Percentiles rank a stretch among this genome's conserved stretches.
These are phyloP conservation scores for Acleris laterana DNA, from an alignment of 2,888 invertebrate genomes.

Conservation along the genomic window DNA sequence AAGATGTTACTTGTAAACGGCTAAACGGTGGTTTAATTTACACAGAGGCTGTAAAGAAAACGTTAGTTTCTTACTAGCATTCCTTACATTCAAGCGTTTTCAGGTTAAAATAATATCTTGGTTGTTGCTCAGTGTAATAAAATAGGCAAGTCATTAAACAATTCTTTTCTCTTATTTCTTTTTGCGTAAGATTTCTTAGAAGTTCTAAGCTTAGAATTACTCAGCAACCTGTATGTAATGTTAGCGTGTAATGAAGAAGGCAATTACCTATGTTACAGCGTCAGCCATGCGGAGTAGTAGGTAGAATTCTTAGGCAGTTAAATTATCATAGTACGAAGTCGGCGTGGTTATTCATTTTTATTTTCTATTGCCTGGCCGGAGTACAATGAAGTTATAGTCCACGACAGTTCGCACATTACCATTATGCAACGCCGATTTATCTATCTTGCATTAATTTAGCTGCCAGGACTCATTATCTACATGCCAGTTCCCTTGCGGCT, in stretches of 20 bases:
- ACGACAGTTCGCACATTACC: constrained; percentile 38
- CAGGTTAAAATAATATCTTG: not conserved
- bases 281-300: constrained; percentile 56
- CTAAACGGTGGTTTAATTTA: not conserved
- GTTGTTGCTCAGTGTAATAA: constrained; percentile 5
- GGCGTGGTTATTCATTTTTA: constrained; percentile 30
- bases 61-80: too few relatives aligned
- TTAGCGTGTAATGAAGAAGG: constrained; percentile 56
- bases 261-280: constrained; percentile 57
- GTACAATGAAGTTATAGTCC: constrained; percentile 35
- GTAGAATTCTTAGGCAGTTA: constrained; percentile 51
- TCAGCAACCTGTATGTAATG: constrained; percentile 53
- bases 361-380: constrained; percentile 23
- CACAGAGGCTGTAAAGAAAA: too few relatives aligned
- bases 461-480: constrained; percentile 53
- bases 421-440: constrained; percentile 41
- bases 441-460: constrained; percentile 49
- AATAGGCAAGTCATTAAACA: constrained; percentile 9
- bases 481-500: constrained; percentile 40
- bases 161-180: constrained; percentile 10
- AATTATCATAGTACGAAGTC: constrained; percentile 46
- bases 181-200: constrained; percentile 26
- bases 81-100: too few relatives aligned
- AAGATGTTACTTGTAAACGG: not conserved
- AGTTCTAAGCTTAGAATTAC: constrained; percentile 48